Evolutionary conservation across 2,113 vertebrate genomes (phyloP), one percentile per base, ranked within the genome.

Genomic region (Perca flavescens): DNA sequence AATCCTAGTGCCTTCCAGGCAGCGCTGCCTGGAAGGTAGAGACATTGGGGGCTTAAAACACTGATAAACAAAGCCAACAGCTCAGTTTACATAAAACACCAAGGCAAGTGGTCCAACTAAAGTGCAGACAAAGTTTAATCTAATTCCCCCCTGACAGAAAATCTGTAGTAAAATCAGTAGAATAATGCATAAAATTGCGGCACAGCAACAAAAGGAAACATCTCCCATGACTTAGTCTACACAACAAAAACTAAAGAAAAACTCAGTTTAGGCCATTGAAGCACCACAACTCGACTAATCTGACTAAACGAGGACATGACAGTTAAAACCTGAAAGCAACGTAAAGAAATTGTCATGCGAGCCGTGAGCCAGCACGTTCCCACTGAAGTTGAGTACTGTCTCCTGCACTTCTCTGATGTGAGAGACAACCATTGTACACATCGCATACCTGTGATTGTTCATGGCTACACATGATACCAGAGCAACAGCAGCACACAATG

Each of bases 391-490:
- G 11, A 72, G 52, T 16, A 40, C 40, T 10, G n/a, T 84, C 84
- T 64, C 50, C 62, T 34, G 22, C 11, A 28, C 73, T n/a, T 43
- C 49, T 79, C 28, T 46, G 31, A 76, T 10, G 70, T 50, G 72
- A 83, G 57, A 84, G 73, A 84, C 54, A 67, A 61, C 73, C 72
- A 74, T 78, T 83, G 88, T 69, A 75, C 21, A 69, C 65, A 67
- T 62, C 0, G 6, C 90, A 90, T 89, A 88, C 84, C 89, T 90
- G 84, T 73, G 85, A 76, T 56, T 83, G 91, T 89, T 86, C 83
- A 54, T 56, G 85, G 83, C 69, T 82, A 71, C 77, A 86, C 71
- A 58, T 53, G 85, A 89, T 73, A 88, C 78, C 62, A 74, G 71
- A 70, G 83, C 63, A 53, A 86, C 79, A 40, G 77, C 64, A 53